A percentile compares a stretch with the other conserved stretches of the same genome.
These are phyloP conservation scores for Unio pictorum DNA, from an alignment of 2,888 invertebrate genomes.

Conservation along the genomic window DNA sequence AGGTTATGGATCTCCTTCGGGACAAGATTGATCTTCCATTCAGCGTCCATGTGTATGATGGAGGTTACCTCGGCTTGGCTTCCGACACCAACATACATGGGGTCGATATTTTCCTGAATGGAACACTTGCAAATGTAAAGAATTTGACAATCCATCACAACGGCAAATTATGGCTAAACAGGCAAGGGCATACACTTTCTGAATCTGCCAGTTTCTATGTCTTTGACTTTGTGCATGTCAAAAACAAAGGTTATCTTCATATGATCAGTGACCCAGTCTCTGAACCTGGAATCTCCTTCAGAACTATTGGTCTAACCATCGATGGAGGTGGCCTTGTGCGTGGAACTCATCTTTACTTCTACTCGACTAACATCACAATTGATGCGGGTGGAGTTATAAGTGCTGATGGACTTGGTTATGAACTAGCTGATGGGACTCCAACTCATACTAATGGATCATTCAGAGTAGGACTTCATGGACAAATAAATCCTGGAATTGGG, in stretches of 20 bases:
- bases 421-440: constrained; percentile 29
- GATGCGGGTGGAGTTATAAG: constrained; percentile 50
- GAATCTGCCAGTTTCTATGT: constrained; percentile 41
- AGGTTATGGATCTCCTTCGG: constrained; percentile 48
- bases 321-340: constrained; percentile 55
- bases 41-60: constrained; percentile 53
- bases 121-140: constrained; percentile 47
- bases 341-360: constrained; percentile 50
- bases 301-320: constrained; percentile 41
- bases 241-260: constrained; percentile 50
- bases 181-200: constrained; percentile 41
- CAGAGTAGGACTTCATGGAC: constrained; percentile 6
- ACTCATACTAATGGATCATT: background rate
- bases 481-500: constrained; percentile 53
- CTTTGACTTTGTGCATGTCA: constrained; percentile 54
- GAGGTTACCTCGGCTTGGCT: constrained; percentile 53
- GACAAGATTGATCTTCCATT: constrained; percentile 55
- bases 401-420: constrained; percentile 52
- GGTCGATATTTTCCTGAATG: constrained; percentile 53
- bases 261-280: constrained; percentile 54
- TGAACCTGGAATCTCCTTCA: constrained; percentile 45
- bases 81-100: constrained; percentile 51
- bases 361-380: constrained; percentile 49
- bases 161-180: constrained; percentile 50
- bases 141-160: constrained; percentile 56